Conservation (phyloP, 2,113 vertebrate species). For the Saccopteryx leptura region DNA sequence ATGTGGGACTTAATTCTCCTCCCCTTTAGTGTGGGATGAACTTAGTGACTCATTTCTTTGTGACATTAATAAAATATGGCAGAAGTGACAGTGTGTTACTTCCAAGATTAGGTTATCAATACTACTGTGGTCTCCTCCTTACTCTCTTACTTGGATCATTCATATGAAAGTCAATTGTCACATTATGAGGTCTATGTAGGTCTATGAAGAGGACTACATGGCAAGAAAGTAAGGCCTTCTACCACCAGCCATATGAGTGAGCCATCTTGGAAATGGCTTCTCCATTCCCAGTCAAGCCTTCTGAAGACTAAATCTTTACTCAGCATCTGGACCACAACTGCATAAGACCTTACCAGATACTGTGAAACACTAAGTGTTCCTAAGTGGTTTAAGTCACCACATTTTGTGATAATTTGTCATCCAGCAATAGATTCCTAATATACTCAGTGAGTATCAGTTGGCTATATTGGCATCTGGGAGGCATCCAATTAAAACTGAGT, state of each 20-base stretch:
- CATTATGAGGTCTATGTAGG: not conserved
- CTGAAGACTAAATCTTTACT: not conserved
- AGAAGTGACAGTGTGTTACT: not conserved
- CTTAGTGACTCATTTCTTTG: not conserved
- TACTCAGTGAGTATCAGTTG: not conserved
- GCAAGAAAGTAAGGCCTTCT: not conserved
- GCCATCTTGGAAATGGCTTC: not conserved
- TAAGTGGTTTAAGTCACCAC: not conserved
- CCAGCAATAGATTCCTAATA: not conserved
- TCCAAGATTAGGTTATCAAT: not conserved
- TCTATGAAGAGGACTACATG: not conserved
- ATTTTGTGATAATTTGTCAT: not conserved
- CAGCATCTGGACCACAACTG: not conserved
- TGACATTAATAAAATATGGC: not conserved
- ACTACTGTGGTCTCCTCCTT: not conserved
- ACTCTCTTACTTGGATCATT: not conserved
- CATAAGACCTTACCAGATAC: not conserved
- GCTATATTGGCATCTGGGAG: not conserved
- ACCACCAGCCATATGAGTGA: not conserved
- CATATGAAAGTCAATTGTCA: not conserved
- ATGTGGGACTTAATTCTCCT: not conserved
- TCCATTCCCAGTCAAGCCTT: not conserved
- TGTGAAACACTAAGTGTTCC: not conserved
- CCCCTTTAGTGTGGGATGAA: not conserved
- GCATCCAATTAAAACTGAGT: not conserved